Base-by-base conservation (phyloP, 1,140 invertebrate genomes). In the Plodia interpunctella region DNA sequence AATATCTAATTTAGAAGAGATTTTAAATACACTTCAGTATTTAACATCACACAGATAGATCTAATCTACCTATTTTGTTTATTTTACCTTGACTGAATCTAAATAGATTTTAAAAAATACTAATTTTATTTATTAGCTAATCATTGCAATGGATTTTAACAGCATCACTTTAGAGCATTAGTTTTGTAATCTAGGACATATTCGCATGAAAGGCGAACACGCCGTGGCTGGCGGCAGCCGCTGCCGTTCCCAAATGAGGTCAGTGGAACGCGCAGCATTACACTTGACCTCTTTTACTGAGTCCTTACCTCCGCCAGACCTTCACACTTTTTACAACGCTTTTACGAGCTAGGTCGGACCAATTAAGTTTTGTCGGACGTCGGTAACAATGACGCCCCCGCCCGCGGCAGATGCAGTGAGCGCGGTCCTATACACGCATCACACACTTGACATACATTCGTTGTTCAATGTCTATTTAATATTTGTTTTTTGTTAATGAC, bases 291-390 rank as follows among this genome's bases (percentile, higher is more conserved):
- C 87, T 87, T 89, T 89, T 67, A 76, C 59, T 67, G 71, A 88
- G 86, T 89, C 87, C 87, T 89, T 84, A 89, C 81, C 82, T 87
- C 85, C 78, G 75, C 82, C 84, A 87, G 84, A 83, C 84, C 86
- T 88, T 88, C 86, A 86, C 81, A 82, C 84, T 86, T 87, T 87
- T 88, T 84, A 88, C 83, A 87, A 76, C 74, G 83, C 78, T 88
- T 83, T 86, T 86, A 86, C 74, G 83, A 88, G 83, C 80, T 87
- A 87, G 83, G 86, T 83, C 84, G 80, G 72, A 76, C 78, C 81
- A 85, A 88, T 88, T 88, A 87, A 83, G 21, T 76, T 85, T 83
- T 61, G 78, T 72, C 76, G 72, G 78, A 75, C 65, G 68, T 66
- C 65, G 72, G 75, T 64, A 76, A 76, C 82, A 79, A 76, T 78